phyloP scores from a whole-genome alignment of 2,888 invertebrate species.

The Metopia argyrocephala region DNA sequence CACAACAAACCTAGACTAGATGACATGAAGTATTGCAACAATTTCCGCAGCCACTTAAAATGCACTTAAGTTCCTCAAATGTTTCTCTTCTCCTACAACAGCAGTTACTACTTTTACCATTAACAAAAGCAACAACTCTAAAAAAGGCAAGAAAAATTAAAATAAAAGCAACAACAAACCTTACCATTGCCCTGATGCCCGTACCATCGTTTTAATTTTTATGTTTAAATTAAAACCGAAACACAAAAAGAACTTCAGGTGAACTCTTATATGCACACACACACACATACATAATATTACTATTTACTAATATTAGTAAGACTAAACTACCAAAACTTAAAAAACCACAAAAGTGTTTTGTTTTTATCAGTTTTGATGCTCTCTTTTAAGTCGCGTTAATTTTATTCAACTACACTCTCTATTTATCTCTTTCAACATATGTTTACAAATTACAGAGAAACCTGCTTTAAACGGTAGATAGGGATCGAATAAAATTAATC shows the following conservation, averaged over 20 bases:
- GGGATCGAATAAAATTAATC: too few species aligned
- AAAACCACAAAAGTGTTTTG: conserved; percentile 16
- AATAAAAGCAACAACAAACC: background rate
- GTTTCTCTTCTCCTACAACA: conserved; percentile 44
- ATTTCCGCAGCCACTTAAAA: conserved; percentile 65
- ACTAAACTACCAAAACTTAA: conserved; percentile 2
- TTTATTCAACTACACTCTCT: conserved; percentile 51
- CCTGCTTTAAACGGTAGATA: too few species aligned
- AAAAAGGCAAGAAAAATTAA: background rate
- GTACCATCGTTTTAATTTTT: conserved; percentile 6
- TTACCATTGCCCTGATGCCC: too few species aligned
- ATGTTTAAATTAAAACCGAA: conserved; percentile 41
- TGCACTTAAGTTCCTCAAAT: conserved; percentile 61
- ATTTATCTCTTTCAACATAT: background rate
- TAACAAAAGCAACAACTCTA: background rate
- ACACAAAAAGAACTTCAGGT: background rate
- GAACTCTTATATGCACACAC: too few species aligned
- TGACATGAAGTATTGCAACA: conserved; percentile 57
- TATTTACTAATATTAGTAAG: too few species aligned
- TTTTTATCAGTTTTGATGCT: conserved; percentile 19
- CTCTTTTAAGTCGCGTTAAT: conserved; percentile 31
- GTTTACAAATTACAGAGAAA: too few species aligned
- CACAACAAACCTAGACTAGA: conserved; percentile 31
- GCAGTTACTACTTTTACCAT: background rate
- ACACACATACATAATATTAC: background rate